Base-by-base conservation (phyloP, 2,797 vertebrate genomes). In the Anniella stebbinsi region DNA sequence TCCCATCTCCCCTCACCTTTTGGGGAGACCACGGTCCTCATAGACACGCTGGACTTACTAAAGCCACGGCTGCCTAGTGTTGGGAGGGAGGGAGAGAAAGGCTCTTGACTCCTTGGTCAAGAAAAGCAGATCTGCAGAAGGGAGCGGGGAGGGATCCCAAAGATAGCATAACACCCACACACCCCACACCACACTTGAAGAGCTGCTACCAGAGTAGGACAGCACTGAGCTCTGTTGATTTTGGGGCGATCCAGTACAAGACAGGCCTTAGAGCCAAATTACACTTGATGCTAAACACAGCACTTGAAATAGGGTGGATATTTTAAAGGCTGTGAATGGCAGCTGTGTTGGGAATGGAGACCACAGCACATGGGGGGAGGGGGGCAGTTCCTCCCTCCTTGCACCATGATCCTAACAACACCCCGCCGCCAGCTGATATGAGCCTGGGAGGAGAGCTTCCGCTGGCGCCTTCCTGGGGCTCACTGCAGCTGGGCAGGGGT, bases 381-480 rank as follows among this genome's bases (percentile, higher is more conserved):
- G 36, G 38, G 36, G 8, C 9, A 23, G 18, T 36, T 75, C n/a
- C 4, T 77, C 41, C 41, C 75, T 75, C 18, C 36, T 45, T 3
- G 45, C 23, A 38, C 72, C 21, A 25, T 11, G 41, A 48, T 8
- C 38, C 25, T 13, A 48, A 48, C 38, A 77, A 48, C 21, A 28
- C 41, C 13, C 45, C 25, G 0, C 18, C 45, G 12, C 0, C 25
- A 36, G 25, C n/a, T 0, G 18, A 5, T 85, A 6, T 9, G 23
- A 48, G 18, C 67, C n/a, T 36, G 18, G 33, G 2, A 38, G 21
- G 12, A 73, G 10, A 0, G 1, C 10, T 30, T n/a, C 9, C 33
- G 3, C 21, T 28, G 25, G 4, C 30, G 18, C 48, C n/a, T 36
- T 57, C 23, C 23, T 57, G 12, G 30, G 63, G 15, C 11, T 0